Evolutionary conservation across 2,113 vertebrate species (phyloP).

Genomic region (Propithecus coquereli): DNA sequence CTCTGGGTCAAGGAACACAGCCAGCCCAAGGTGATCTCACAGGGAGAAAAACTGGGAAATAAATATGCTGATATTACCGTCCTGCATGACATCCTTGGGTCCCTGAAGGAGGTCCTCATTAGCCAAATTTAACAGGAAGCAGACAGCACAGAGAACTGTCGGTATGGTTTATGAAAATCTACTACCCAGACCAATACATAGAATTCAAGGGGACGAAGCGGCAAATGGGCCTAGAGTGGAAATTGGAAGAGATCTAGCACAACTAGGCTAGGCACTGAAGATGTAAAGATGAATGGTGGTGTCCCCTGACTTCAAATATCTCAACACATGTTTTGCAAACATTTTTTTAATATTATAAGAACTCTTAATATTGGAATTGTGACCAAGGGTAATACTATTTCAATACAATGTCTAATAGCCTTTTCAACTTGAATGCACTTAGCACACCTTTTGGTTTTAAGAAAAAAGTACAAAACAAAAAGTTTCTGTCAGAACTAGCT

Average conservation of each 20-base stretch:
- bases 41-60: background rate
- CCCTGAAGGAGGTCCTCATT: background rate
- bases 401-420: background rate
- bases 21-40: background rate
- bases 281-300: background rate
- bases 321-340: background rate
- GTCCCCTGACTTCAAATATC: background rate
- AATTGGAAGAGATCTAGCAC: background rate
- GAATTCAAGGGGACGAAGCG: background rate
- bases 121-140: background rate
- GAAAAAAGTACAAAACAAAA: background rate
- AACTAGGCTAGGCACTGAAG: no score
- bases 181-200: background rate
- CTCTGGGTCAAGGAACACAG: background rate
- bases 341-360: background rate
- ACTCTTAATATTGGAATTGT: background rate
- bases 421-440: background rate
- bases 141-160: background rate
- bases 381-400: background rate
- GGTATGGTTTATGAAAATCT: background rate
- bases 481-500: background rate
- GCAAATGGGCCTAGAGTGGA: background rate
- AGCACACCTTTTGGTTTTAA: background rate
- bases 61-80: background rate
- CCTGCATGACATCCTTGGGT: background rate